phyloP scores from a whole-genome alignment of 2,113 vertebrate species.

The Puntigrus tetrazona region DNA sequence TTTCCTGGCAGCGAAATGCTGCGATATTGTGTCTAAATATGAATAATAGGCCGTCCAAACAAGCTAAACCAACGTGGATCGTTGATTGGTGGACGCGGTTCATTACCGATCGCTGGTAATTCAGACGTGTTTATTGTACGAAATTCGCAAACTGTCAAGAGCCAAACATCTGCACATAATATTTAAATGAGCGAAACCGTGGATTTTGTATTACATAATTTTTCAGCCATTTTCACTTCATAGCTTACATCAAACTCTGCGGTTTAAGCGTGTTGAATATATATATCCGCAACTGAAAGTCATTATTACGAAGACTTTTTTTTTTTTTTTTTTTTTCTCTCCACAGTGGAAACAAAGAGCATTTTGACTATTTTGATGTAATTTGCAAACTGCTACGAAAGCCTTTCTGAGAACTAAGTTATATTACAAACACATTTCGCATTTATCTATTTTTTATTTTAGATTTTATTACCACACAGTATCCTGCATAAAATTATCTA shows the following conservation, averaged over 20 bases:
- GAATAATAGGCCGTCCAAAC: background rate
- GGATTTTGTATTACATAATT: background rate
- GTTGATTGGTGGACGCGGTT: background rate
- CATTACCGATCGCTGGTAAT: background rate
- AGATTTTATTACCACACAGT: too few relatives aligned
- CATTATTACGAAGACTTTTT: background rate
- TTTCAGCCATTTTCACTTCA: background rate
- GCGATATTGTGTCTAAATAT: background rate
- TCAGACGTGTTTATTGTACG: conserved; percentile 2
- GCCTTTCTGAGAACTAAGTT: background rate
- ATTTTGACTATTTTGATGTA: too few relatives aligned
- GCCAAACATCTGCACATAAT: conserved; percentile 1
- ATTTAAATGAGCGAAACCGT: background rate
- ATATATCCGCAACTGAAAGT: background rate
- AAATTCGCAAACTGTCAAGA: background rate
- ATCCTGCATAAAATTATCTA: too few relatives aligned
- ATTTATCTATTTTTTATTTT: too few relatives aligned
- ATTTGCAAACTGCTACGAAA: background rate
- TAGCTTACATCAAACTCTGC: background rate
- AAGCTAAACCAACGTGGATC: background rate
- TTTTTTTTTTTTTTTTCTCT: too few relatives aligned
- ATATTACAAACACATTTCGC: background rate
- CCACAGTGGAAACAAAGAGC: too few relatives aligned
- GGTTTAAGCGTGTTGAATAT: background rate
- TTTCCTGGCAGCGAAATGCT: background rate